Evolutionary conservation across 2,888 invertebrate species (phyloP), one percentile per base, ranked within the genome.

Genomic region (Netelia inedita): DNA sequence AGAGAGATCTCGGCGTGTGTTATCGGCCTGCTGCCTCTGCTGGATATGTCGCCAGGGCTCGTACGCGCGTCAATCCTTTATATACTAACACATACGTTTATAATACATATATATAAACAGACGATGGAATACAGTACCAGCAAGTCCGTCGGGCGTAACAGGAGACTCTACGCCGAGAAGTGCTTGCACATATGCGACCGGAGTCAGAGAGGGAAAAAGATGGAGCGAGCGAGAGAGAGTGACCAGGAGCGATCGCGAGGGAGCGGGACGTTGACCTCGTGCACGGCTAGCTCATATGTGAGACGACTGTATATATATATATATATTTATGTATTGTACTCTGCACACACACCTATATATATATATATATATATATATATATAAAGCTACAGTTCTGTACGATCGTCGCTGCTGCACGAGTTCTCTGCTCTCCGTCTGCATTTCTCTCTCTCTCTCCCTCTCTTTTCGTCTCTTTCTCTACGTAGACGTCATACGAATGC

Each of bases 101-200:
- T 57, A 55, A 19, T 57, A 21, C 19, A 57, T 35, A 68, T 68
- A 68, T 23, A 57, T 69, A 53, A 19, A 57, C 16, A 55, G 59
- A 35, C 11, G 28, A 14, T 35, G 19, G 78, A n/a, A 71, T 61
- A 41, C n/a, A 61, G 50, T 28, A 19, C 28, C 10, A 59, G 59
- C 41, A 72, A 72, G 81, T 73, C 85, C 85, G 88, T 89, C 88
- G 87, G 88, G 88, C 87, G 90, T 89, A 90, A 89, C 88, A 88
- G 89, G 88, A 90, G 88, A 90, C 87, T 87, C 75, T 63, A 23
- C 73, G 79, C 65, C 86, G 89, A 87, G 88, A 90, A 88, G 88
- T 88, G 87, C 88, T 88, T 89, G 89, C 86, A 87, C 88, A 90
- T 72, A 79, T 87, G 88, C 89, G 87, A 85, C 85, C 79, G 80